These are phyloP conservation scores for Brachyptera risi DNA, from an alignment of 2,888 invertebrate species.

Conservation along the genomic window DNA sequence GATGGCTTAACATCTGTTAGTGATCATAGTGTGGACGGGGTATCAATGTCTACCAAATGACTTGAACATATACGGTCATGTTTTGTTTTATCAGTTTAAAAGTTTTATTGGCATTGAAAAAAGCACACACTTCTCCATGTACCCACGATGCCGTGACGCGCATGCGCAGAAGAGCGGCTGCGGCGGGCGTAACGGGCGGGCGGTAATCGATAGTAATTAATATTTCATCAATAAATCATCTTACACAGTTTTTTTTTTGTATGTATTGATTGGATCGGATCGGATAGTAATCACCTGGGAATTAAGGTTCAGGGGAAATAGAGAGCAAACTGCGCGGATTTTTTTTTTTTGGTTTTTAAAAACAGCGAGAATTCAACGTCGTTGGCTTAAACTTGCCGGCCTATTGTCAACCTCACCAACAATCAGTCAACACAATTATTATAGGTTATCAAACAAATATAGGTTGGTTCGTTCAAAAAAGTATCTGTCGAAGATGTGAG, in stretches of 20 bases:
- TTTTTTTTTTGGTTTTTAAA: slow-evolving; percentile 3
- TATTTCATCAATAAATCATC: neutral
- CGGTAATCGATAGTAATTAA: neutral
- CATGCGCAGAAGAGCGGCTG: slow-evolving; percentile 29
- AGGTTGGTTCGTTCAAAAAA: too few relatives aligned
- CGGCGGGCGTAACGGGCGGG: neutral
- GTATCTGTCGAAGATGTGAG: too few relatives aligned
- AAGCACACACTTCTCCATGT: slow-evolving; percentile 33
- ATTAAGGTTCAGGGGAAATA: neutral
- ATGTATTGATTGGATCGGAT: too few relatives aligned
- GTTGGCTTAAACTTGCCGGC: slow-evolving; percentile 4
- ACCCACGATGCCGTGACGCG: slow-evolving; percentile 28
- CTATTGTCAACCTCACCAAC: slow-evolving; percentile 2
- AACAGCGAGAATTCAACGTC: neutral
- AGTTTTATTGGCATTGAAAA: slow-evolving; percentile 35
- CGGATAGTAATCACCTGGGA: too few relatives aligned
- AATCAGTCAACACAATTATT: too few relatives aligned
- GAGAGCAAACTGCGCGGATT: neutral
- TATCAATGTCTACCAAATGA: too few relatives aligned
- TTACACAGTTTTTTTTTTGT: too few relatives aligned
- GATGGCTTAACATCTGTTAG: too few relatives aligned
- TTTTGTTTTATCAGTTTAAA: slow-evolving; percentile 32
- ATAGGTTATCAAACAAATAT: too few relatives aligned
- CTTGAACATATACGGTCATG: too few relatives aligned
- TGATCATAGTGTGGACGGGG: too few relatives aligned